phyloP scores from a whole-genome alignment of 1,140 invertebrate species.

The Drosophila nasuta region DNA sequence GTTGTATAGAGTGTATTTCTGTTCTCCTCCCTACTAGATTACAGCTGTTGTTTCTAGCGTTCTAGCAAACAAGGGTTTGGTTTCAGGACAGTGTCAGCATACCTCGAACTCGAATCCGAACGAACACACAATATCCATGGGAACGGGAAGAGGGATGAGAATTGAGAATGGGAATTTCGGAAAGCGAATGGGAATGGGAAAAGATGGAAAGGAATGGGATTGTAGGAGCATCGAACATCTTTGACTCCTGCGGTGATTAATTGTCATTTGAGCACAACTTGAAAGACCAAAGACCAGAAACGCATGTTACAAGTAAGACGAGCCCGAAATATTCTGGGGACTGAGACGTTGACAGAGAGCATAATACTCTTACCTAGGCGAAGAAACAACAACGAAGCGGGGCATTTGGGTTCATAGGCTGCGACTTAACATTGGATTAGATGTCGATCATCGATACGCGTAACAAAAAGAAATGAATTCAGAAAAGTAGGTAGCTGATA shows the following conservation, averaged over 20 bases:
- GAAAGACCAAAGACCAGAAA: constrained; percentile 20
- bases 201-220: constrained; percentile 4
- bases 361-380: constrained; percentile 25
- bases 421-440: constrained; percentile 74
- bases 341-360: constrained; percentile 4
- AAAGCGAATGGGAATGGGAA: not conserved
- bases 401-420: constrained; percentile 47
- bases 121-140: constrained; percentile 50
- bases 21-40: constrained; percentile 24
- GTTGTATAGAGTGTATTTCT: constrained; percentile 46
- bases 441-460: constrained; percentile 70
- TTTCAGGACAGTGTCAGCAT: constrained; percentile 37
- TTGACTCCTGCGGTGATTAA: constrained; percentile 82
- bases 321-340: constrained; percentile 1
- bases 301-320: constrained; percentile 42
- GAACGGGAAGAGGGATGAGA: constrained; percentile 38
- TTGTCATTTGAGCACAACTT: constrained; percentile 62
- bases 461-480: constrained; percentile 33
- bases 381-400: not conserved
- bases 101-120: no score
- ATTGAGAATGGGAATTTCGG: not conserved
- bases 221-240: constrained; percentile 64
- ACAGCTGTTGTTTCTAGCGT: constrained; percentile 72
- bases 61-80: constrained; percentile 72
- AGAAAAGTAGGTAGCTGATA: constrained; percentile 59